Evolutionary conservation across 2,888 invertebrate species (phyloP), one percentile per base, ranked within the genome.

Genomic region (Andrena bucephala): DNA sequence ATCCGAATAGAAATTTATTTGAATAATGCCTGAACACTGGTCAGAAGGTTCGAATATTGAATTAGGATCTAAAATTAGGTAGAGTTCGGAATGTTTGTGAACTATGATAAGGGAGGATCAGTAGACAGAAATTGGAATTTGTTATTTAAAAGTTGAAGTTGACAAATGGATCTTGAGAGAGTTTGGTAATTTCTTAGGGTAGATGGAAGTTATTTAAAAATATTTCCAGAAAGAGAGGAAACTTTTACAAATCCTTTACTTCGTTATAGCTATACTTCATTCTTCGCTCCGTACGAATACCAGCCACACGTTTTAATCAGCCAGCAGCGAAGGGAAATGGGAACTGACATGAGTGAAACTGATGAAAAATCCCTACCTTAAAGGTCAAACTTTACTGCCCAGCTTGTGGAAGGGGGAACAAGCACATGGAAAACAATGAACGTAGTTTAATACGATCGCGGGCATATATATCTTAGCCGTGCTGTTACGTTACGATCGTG

Each of bases 361-460:
- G 7, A 13, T 13, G 42, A 73, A 52, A 54, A 16, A 24, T 16
- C 0, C 5, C 7, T 10, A 1, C 13, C n/a, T 4, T 6, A 63
- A 50, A 63, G 67, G 52, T 62, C 42, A 73, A 36, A 67, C 60
- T 73, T 77, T 68, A 73, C 4, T 62, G 36, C n/a, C 59, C 27
- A 29, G 4, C 67, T 10, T 48, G 42, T 5, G 2, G 2, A 57
- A 4, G 3, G 8, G 4, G 50, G 10, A 10, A 20, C 3, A 16
- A 10, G 10, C 13, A 29, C 16, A 20, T 33, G 16, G 20, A 36
- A 50, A 31, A 72, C 36, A 29, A 52, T 8, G 67, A 52, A 59
- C 24, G 48, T 36, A 27, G 31, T 67, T 62, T 62, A 54, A 62
- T 67, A 72, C 57, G 20, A 24, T 24, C 24, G 54, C 33, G 24